Evolutionary conservation across 2,888 invertebrate species (phyloP).

Genomic region (Nebria brevicollis): DNA sequence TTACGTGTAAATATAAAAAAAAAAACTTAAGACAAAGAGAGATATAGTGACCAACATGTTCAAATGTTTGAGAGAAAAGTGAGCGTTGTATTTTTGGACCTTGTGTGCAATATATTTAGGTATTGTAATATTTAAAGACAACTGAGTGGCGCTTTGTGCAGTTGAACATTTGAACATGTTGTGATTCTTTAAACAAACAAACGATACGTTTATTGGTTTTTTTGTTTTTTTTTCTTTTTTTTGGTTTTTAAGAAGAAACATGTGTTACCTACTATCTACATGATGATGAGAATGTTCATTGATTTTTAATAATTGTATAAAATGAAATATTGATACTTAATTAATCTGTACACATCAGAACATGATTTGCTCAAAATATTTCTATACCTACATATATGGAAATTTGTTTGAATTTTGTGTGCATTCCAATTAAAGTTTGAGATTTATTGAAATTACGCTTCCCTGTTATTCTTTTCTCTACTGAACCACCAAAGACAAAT

Average conservation of each 20-base stretch:
- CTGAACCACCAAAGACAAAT: not conserved
- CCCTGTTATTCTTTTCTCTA: not conserved
- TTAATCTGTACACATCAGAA: constrained; percentile 37
- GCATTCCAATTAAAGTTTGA: constrained; percentile 47
- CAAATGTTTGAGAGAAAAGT: not conserved
- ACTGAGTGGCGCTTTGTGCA: no score
- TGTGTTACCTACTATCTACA: no score
- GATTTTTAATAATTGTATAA: not conserved
- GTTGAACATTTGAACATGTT: no score
- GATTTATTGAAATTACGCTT: constrained; percentile 32
- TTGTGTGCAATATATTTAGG: no score
- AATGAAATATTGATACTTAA: not conserved
- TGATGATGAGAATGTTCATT: not conserved
- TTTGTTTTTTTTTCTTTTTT: not conserved
- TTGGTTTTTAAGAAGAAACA: not conserved
- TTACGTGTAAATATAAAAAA: not conserved
- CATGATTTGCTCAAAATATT: constrained; percentile 47
- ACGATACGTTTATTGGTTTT: no score
- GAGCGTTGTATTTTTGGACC: no score
- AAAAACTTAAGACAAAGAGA: not conserved
- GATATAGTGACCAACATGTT: not conserved
- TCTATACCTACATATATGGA: constrained; percentile 34
- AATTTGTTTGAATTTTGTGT: constrained; percentile 45
- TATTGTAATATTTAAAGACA: no score
- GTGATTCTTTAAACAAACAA: no score